Percentiles rank a stretch among this genome's conserved stretches.
Evolutionary conservation across 1,140 invertebrate genomes (phyloP).

Genomic region (Bicyclus anynana): DNA sequence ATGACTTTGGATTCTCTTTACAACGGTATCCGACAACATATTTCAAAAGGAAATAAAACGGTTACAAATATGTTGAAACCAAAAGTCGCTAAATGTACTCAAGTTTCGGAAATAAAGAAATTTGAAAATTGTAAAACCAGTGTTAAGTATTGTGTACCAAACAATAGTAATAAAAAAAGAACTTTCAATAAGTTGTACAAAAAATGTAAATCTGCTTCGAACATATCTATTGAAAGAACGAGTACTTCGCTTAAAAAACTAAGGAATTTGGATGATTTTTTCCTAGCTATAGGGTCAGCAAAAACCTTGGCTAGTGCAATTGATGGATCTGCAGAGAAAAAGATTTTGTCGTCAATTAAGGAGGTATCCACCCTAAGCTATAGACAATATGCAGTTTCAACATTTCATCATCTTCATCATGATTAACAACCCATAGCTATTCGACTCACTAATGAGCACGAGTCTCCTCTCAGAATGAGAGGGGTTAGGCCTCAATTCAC

Average conservation of each 20-base stretch:
- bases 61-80: neutral
- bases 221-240: constrained; percentile 31
- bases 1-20: neutral
- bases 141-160: constrained; percentile 2
- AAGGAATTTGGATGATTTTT: constrained; percentile 52
- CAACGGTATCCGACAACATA: neutral
- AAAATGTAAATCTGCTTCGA: constrained; percentile 59
- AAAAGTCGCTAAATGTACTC: neutral
- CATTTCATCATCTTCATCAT: no score
- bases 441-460: no score
- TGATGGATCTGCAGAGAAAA: constrained; percentile 46
- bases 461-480: no score
- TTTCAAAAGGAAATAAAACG: neutral
- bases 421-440: neutral
- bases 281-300: constrained; percentile 43
- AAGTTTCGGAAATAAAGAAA: neutral
- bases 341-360: constrained; percentile 24
- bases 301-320: constrained; percentile 31
- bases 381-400: neutral
- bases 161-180: constrained; percentile 30
- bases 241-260: constrained; percentile 45
- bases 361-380: constrained; percentile 1
- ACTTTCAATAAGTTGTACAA: constrained; percentile 46
- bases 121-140: constrained; percentile 8
- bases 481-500: no score